Evolutionary conservation across 92 coral and sea anemone species (phyloP).

Genomic region (Epizoanthus fatuus): DNA sequence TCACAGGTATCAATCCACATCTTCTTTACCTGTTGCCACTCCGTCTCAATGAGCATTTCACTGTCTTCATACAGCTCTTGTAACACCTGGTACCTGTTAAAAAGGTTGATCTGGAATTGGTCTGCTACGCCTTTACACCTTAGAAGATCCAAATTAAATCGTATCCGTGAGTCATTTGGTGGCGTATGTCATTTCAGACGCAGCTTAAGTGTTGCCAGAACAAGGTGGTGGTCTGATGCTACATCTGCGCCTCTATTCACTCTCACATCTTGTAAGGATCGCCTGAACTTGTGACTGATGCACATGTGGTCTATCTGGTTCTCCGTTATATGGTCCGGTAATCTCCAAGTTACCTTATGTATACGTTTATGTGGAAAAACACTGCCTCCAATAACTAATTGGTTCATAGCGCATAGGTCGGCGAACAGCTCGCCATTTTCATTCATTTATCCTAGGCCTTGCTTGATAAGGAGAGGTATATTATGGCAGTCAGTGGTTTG

Average conservation of each 20-base stretch:
- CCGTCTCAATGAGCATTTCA: background rate
- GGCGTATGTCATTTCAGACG: too few relatives aligned
- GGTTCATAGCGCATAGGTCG: background rate
- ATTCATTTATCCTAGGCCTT: too few relatives aligned
- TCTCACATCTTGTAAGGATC: conserved; percentile 8
- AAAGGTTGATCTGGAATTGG: background rate
- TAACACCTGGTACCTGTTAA: background rate
- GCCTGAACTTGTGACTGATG: conserved; percentile 2
- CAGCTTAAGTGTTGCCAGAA: too few relatives aligned
- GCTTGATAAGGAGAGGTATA: background rate
- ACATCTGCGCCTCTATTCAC: too few relatives aligned
- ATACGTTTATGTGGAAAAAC: background rate
- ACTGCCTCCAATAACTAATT: background rate
- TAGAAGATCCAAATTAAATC: too few relatives aligned
- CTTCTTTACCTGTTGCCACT: too few relatives aligned
- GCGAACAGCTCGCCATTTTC: too few relatives aligned
- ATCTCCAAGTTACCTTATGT: conserved; percentile 26
- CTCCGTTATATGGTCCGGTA: background rate
- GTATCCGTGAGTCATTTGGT: too few relatives aligned
- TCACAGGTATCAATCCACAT: too few relatives aligned
- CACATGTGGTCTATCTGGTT: conserved; percentile 16
- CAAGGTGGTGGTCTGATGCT: too few relatives aligned
- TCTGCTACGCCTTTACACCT: too few relatives aligned
- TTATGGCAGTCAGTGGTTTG: background rate
- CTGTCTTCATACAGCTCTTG: background rate